Evolutionary conservation across 2,888 invertebrate genomes (phyloP).

Genomic region (Cheilosia impressa): DNA sequence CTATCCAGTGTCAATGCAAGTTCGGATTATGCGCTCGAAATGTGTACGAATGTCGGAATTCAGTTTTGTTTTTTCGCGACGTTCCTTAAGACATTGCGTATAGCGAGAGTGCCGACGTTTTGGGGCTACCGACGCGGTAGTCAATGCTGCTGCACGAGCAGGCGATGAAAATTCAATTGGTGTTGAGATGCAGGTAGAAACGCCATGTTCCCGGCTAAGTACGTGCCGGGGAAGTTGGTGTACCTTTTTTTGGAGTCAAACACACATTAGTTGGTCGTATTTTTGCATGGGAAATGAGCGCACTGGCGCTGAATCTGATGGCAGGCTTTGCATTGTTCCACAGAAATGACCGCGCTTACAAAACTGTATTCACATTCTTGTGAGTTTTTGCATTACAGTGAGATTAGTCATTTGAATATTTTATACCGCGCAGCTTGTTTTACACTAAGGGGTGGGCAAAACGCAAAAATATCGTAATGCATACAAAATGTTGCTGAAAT

Average conservation of each 20-base stretch:
- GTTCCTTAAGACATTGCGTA: slow-evolving; percentile 33
- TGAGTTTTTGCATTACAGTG: slow-evolving; percentile 4
- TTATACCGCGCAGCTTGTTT: background rate
- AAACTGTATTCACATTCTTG: slow-evolving; percentile 11
- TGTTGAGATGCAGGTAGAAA: slow-evolving; percentile 38
- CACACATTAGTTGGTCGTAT: background rate
- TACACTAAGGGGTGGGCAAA: too few relatives aligned
- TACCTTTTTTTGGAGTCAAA: slow-evolving; percentile 6
- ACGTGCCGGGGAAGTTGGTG: slow-evolving; percentile 9
- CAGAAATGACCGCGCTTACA: background rate
- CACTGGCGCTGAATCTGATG: background rate
- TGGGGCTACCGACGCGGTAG: background rate
- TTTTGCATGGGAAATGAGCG: background rate
- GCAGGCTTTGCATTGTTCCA: slow-evolving; percentile 24
- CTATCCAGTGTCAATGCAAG: slow-evolving; percentile 41
- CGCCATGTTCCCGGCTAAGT: slow-evolving; percentile 12
- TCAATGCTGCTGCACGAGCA: slow-evolving; percentile 20
- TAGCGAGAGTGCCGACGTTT: background rate
- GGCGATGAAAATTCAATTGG: slow-evolving; percentile 43
- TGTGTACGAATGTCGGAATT: slow-evolving; percentile 37
- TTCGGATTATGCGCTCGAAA: slow-evolving; percentile 46
- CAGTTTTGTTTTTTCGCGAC: background rate
- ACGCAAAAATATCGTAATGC: background rate
- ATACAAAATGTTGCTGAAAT: slow-evolving; percentile 10
- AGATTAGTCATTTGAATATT: slow-evolving; percentile 24